Evolutionary conservation across 2,888 invertebrate species (phyloP).

Genomic region (Drosophila yooni): DNA sequence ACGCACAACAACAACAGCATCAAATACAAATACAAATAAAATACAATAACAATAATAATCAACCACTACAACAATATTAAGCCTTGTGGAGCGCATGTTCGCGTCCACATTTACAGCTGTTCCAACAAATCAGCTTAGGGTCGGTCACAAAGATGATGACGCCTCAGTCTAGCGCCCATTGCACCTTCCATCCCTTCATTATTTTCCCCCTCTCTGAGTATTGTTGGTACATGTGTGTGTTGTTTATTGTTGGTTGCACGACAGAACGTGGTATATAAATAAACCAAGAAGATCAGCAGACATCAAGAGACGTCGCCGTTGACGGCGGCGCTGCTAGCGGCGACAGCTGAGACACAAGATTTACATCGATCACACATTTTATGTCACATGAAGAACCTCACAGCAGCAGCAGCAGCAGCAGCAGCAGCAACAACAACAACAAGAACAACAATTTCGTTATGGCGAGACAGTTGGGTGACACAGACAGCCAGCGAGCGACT

Average conservation of each 20-base stretch:
- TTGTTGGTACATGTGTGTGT: slow-evolving; percentile 1
- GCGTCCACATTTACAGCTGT: slow-evolving; percentile 68
- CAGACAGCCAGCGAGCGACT: slow-evolving; percentile 23
- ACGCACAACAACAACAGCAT: slow-evolving; percentile 59
- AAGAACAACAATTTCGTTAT: slow-evolving; percentile 43
- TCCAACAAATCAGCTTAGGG: slow-evolving; percentile 69
- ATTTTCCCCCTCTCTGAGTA: neutral
- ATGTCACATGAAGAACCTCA: slow-evolving; percentile 73
- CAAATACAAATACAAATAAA: neutral
- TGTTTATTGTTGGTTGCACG: slow-evolving; percentile 33
- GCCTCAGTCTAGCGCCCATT: slow-evolving; percentile 35
- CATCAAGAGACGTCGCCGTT: slow-evolving; percentile 35
- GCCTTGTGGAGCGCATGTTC: slow-evolving; percentile 44
- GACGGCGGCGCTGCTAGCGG: slow-evolving; percentile 14
- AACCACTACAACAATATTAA: slow-evolving; percentile 42
- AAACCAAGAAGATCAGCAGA: slow-evolving; percentile 75
- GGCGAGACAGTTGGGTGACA: slow-evolving; percentile 78
- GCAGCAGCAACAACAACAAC: slow-evolving; percentile 28
- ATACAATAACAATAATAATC: slow-evolving; percentile 32
- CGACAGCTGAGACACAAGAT: slow-evolving; percentile 74
- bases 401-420: slow-evolving; percentile 8
- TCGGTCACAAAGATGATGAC: slow-evolving; percentile 32
- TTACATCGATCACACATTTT: slow-evolving; percentile 81
- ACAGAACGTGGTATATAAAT: slow-evolving; percentile 64
- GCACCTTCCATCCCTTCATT: slow-evolving; percentile 7